These are phyloP conservation scores for Takifugu flavidus DNA, from an alignment of 2,113 vertebrate species.

Conservation along the genomic window DNA sequence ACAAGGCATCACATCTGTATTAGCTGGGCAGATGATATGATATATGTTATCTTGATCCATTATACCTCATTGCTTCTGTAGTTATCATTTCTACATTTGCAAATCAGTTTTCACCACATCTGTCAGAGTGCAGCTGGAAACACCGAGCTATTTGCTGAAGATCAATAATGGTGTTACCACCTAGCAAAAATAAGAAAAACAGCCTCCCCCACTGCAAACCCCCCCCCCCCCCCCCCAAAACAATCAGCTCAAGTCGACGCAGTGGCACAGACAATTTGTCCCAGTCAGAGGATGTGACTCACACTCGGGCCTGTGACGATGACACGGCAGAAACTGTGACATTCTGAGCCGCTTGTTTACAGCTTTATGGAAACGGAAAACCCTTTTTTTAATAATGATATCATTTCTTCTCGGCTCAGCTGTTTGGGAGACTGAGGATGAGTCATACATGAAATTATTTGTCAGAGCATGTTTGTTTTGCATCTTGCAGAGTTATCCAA, in stretches of 20 bases:
- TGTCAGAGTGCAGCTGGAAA: neutral
- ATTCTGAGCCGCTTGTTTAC: slow-evolving; percentile 29
- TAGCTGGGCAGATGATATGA: too few species aligned
- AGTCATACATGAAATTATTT: slow-evolving; percentile 14
- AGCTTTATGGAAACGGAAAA: slow-evolving; percentile 25
- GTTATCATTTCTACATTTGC: slow-evolving; percentile 19
- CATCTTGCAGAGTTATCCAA: neutral
- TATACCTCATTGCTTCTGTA: neutral
- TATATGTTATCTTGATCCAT: too few species aligned
- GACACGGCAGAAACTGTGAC: slow-evolving; percentile 21
- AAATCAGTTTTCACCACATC: neutral
- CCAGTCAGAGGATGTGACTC: slow-evolving; percentile 16
- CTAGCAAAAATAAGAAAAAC: neutral
- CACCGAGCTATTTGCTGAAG: neutral
- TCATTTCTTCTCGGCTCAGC: slow-evolving; percentile 21
- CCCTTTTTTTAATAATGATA: slow-evolving; percentile 19
- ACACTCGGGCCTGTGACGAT: slow-evolving; percentile 6
- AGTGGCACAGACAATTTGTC: slow-evolving; percentile 5
- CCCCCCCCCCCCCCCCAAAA: too few species aligned
- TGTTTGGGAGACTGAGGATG: slow-evolving; percentile 12
- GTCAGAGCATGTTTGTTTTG: neutral
- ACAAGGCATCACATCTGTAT: too few species aligned
- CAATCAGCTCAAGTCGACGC: neutral
- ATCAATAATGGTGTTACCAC: neutral
- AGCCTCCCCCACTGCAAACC: neutral